Base-by-base conservation (phyloP, 2,797 vertebrate species). In the Sciurus vulgaris region DNA sequence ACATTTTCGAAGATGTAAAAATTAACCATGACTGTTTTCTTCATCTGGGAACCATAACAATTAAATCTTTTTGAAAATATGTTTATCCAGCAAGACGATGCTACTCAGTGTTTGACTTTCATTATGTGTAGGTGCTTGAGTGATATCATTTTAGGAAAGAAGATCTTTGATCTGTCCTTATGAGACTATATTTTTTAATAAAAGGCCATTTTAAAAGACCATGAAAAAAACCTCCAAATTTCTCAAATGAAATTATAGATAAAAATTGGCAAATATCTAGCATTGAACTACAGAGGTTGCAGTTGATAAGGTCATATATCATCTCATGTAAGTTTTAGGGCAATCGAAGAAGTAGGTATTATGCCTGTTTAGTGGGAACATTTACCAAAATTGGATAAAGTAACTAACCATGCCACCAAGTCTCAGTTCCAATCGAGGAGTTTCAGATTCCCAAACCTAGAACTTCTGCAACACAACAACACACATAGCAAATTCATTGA, bases 1-100 rank as follows among this genome's bases (percentile, higher is more conserved):
- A 94, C 51, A 11, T 86, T 84, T 84, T 96, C 82, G 41, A 89
- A 96, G 85, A 85, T 70, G 54, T 73, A 78, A 81, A 96, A 85
- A 89, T 95, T 65, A 81, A 89, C 41, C 74, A 7, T 74, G 89
- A 30, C 10, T 59, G 18, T 77, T 93, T 95, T 69, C 79, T 92
- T 93, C 44, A 69, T 96, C 74, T 84, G 86, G 44, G 67, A 91
- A 33, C 30, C 76, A 72, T 20, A 81, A 38, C 30, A 85, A 79
- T 86, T 51, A 51, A 70, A 72, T 65, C 26, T 44, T 87, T 86
- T n/a, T 63, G 49, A 83, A 88, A 86, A 65, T 70, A 30, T 17
- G 83, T 84, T 91, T 89, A 87, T 30, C 10, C 73, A 83, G 44
- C 13, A 38, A 73, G 70, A 81, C 3, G 7, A 2, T 0, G 17